Percentiles rank a stretch among this genome's conserved stretches.
These are phyloP conservation scores for Lasioglossum figueresi DNA, from an alignment of 2,888 invertebrate species.

Conservation along the genomic window DNA sequence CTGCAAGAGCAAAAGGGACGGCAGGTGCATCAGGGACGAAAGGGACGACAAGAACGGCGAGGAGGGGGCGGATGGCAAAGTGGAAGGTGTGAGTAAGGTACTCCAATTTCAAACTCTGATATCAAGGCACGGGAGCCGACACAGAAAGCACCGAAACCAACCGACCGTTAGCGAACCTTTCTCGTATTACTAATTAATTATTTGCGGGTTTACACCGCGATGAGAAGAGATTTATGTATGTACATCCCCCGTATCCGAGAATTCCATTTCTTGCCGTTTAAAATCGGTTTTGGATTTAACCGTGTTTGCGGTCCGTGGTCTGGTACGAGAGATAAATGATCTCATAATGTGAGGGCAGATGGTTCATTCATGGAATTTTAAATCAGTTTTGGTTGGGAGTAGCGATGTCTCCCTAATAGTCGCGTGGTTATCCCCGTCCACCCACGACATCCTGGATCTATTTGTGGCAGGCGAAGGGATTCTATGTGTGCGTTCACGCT, in stretches of 20 bases:
- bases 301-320: slow-evolving; percentile 8
- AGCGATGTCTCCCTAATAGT: slow-evolving; percentile 6
- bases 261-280: slow-evolving; percentile 11
- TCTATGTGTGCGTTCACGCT: not conserved
- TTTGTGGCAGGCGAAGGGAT: not conserved
- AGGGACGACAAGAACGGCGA: not conserved
- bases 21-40: not conserved
- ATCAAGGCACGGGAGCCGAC: slow-evolving; percentile 61
- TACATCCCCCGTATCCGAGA: slow-evolving; percentile 35
- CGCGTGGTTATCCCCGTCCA: not conserved
- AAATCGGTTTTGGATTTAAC: slow-evolving; percentile 20
- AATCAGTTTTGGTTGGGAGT: not conserved
- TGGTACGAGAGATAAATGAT: slow-evolving; percentile 11
- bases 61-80: slow-evolving; percentile 1
- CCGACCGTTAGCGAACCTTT: slow-evolving; percentile 75
- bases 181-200: slow-evolving; percentile 83
- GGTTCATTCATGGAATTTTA: slow-evolving; percentile 9
- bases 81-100: slow-evolving; percentile 47
- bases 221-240: slow-evolving; percentile 74
- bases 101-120: slow-evolving; percentile 80
- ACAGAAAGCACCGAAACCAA: slow-evolving; percentile 74
- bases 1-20: not conserved
- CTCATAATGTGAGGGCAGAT: slow-evolving; percentile 4
- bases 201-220: slow-evolving; percentile 77
- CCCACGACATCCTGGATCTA: not conserved